Conservation (phyloP, 1,140 invertebrate genomes). For the Sycophaga agraensis region DNA sequence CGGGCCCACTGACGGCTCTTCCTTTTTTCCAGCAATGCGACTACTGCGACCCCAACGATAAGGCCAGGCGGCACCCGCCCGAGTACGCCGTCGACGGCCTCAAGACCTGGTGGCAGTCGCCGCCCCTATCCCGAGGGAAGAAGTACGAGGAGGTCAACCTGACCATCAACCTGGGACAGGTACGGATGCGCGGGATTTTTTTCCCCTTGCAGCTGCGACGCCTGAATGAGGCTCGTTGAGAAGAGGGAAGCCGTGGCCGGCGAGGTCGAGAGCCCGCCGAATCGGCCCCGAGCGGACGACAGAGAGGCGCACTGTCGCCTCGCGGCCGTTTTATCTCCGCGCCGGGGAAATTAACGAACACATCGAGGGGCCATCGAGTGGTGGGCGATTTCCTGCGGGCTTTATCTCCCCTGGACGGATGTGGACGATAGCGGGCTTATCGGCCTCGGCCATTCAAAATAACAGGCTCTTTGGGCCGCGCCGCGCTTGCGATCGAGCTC, state of each 20-base stretch:
- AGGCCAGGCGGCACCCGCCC: conserved; percentile 80
- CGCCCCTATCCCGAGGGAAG: conserved; percentile 94
- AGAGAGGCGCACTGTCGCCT: no score
- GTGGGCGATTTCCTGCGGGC: conserved; percentile 23
- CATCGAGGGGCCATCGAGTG: neutral
- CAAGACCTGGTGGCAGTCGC: conserved; percentile 96
- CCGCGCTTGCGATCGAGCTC: neutral
- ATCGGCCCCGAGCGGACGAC: no score
- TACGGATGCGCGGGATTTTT: conserved; percentile 52
- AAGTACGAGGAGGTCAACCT: conserved; percentile 97
- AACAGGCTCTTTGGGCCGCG: conserved; percentile 3
- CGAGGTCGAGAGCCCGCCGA: no score
- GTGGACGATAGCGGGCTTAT: conserved; percentile 10
- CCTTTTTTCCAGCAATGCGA: conserved; percentile 83
- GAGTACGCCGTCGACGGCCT: conserved; percentile 92
- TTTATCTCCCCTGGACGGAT: conserved; percentile 19
- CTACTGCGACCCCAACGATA: conserved; percentile 77
- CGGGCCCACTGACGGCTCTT: no score
- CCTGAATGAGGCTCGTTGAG: no score
- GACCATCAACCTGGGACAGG: conserved; percentile 96
- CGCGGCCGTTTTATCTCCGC: no score
- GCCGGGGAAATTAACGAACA: no score
- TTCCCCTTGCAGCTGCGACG: no score
- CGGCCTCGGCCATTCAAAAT: conserved; percentile 12
- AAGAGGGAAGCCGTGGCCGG: no score